These are phyloP conservation scores for Malurus elegans DNA, from an alignment of 2,113 vertebrate species.

Conservation along the genomic window DNA sequence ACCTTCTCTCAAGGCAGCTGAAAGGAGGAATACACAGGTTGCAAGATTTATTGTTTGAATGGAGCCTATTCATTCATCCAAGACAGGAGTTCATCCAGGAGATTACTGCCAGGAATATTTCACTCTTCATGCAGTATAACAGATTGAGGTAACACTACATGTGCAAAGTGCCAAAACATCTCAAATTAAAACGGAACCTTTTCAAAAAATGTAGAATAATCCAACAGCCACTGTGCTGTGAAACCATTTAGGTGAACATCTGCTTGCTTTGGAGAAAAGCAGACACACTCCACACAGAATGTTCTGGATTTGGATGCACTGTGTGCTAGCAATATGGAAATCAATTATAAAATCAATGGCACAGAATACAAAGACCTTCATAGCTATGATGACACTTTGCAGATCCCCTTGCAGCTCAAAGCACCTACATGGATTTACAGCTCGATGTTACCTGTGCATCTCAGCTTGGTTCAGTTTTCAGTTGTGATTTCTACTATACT, in stretches of 20 bases:
- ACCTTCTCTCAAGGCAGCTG: not conserved
- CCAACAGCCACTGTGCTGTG: not conserved
- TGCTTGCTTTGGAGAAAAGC: not conserved
- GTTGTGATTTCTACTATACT: not conserved
- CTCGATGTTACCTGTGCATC: not conserved
- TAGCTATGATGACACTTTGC: not conserved
- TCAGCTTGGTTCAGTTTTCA: not conserved
- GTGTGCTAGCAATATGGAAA: not conserved
- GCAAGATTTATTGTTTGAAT: constrained; percentile 12
- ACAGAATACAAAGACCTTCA: not conserved
- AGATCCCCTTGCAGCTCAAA: not conserved
- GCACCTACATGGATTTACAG: not conserved
- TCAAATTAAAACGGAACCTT: not conserved
- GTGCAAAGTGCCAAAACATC: not conserved
- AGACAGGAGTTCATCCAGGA: not conserved
- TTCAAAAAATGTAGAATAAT: not conserved
- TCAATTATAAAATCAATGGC: not conserved
- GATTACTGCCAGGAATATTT: constrained; percentile 16
- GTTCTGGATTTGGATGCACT: not conserved
- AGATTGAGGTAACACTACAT: not conserved
- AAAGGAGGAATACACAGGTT: not conserved
- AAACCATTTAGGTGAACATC: not conserved
- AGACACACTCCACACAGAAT: not conserved
- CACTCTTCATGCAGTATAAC: not conserved
- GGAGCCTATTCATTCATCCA: not conserved